A percentile compares a stretch with the other conserved stretches of the same genome.
phyloP scores from a whole-genome alignment of 2,888 invertebrate species.

The Melipona bicolor region DNA sequence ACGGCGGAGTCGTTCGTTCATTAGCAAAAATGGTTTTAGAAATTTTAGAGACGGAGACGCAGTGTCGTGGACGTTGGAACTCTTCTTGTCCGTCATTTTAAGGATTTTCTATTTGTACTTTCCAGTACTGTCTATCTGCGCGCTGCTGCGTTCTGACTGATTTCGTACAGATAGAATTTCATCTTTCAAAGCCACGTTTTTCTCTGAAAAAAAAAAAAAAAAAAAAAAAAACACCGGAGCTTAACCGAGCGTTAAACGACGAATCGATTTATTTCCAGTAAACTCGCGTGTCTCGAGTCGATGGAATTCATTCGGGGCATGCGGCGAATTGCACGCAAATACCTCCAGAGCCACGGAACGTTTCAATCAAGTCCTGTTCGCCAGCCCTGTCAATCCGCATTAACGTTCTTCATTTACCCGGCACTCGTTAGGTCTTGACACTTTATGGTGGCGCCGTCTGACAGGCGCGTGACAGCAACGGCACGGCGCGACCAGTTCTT shows the following conservation, averaged over 20 bases:
- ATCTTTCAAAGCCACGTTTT: background rate
- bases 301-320: constrained; percentile 1
- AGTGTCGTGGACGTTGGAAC: background rate
- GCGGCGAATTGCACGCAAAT: constrained; percentile 56
- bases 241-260: background rate
- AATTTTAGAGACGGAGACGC: background rate
- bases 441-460: constrained; percentile 58
- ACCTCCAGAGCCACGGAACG: constrained; percentile 68
- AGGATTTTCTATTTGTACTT: background rate
- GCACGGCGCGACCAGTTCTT: constrained; percentile 25
- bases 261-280: background rate
- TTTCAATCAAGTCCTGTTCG: constrained; percentile 71
- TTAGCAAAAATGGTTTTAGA: background rate
- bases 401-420: constrained; percentile 66
- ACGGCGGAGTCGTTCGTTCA: background rate
- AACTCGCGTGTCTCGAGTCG: background rate
- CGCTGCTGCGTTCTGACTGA: no score
- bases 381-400: constrained; percentile 58
- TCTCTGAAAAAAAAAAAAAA: background rate
- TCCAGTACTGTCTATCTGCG: background rate
- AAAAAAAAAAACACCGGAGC: background rate
- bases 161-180: no score
- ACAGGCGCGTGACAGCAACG: constrained; percentile 48
- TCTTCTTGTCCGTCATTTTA: background rate
- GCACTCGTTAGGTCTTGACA: constrained; percentile 38